Evolutionary conservation across 37 sponge, comb jelly and placozoan species (phyloP), one percentile per base, ranked within the genome.

Genomic region (Crambe crambe): DNA sequence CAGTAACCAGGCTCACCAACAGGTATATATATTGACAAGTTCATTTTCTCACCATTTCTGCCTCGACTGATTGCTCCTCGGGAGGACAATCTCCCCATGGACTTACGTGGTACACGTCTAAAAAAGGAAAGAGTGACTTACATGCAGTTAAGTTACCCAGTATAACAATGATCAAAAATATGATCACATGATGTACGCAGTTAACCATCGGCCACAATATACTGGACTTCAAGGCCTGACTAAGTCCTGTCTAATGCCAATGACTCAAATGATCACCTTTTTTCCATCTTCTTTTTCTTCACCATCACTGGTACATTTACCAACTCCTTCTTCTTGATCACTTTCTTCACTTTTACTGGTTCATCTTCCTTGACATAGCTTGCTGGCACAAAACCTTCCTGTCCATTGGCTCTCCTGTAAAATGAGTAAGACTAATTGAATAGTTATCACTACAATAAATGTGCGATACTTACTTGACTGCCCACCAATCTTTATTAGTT

Each of bases 401-500:
- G 92, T n/a, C 92, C 95, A 74, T 91, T 84, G 1, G 64, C 56
- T 9, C 94, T 39, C 70, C 90, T 89, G 56, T 27, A 66, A 30
- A 62, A 22, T 26, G 17, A n/a, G 4, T 22, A 60, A 8, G n/a
- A 62, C 6, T 23, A 27, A 18, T 20, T 62, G 25, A 18, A 23
- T 62, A 27, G 5, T 62, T 62, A 6, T 47, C 12, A 47, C 51
- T 12, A 47, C n/a, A n/a, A n/a, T n/a, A n/a, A n/a, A n/a, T n/a
- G 27, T 72, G 8, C 29, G n/a, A 20, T 9, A 83, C 70, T 69
- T 58, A 89, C 92, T 74, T 86, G 29, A 96, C 97, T 57, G 79
- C 58, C 97, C 97, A 96, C 97, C 97, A 96, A 42, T 96, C 97
- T 56, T 83, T 83, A 73, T 96, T 96, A 0, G 88, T 41, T 73